Evolutionary conservation across 2,888 invertebrate genomes (phyloP).

Genomic region (Lamellibrachia satsuma): DNA sequence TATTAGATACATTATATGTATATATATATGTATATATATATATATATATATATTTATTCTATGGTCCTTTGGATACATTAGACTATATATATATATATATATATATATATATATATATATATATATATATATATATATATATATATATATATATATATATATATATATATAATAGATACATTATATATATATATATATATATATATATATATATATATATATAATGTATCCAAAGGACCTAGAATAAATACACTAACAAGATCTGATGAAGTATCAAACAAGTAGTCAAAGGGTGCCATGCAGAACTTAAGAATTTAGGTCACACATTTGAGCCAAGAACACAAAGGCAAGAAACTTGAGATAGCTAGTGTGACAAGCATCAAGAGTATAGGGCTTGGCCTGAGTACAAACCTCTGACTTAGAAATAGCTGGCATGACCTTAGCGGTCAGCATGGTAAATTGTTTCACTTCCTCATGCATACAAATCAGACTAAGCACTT

Average conservation of each 20-base stretch:
- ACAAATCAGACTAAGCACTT: constrained; percentile 4
- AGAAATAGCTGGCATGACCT: neutral
- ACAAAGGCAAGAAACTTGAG: neutral
- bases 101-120: no score
- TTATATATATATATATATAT: no score
- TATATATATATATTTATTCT: no score
- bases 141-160: no score
- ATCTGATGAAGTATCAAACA: neutral
- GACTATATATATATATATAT: no score
- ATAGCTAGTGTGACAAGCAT: neutral
- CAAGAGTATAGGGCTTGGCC: neutral
- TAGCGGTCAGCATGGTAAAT: neutral
- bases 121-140: no score
- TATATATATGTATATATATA: no score
- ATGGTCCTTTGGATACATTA: no score
- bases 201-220: no score
- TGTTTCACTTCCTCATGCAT: neutral
- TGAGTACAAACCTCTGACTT: neutral
- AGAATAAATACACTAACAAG: neutral
- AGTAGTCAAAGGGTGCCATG: neutral
- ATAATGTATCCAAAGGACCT: neutral
- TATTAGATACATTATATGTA: no score
- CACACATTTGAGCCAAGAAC: neutral
- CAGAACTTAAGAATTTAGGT: neutral
- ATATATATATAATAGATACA: no score